Conservation (phyloP, 1,140 invertebrate genomes). For the Drosophila mayri region DNA sequence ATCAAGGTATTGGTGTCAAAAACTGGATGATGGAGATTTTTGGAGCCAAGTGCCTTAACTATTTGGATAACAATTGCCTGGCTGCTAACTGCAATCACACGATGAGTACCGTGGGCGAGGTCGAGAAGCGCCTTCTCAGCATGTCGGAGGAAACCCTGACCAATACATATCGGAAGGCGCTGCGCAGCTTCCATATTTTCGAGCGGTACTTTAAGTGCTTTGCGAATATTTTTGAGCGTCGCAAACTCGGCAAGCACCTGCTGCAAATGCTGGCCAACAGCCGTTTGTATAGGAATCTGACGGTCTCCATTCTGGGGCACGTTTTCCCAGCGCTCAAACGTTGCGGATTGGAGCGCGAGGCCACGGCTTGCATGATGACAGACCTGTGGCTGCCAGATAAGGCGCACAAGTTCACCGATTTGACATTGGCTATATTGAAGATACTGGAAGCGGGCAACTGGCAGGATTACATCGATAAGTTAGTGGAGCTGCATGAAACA, state of each 20-base stretch:
- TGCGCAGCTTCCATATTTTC: slow-evolving; percentile 23
- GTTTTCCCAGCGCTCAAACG: slow-evolving; percentile 19
- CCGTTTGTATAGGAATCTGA: slow-evolving; percentile 15
- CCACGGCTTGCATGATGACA: slow-evolving; percentile 29
- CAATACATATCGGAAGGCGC: slow-evolving; percentile 5
- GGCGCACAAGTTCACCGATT: background rate
- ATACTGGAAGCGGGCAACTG: slow-evolving; percentile 43
- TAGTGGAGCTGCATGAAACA: slow-evolving; percentile 13
- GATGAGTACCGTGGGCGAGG: slow-evolving; percentile 10
- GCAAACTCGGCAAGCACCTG: slow-evolving; percentile 19
- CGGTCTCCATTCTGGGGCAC: background rate
- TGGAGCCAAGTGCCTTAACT: slow-evolving; percentile 48
- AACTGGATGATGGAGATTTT: slow-evolving; percentile 10
- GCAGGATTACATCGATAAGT: slow-evolving; percentile 29
- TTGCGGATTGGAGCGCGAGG: slow-evolving; percentile 8
- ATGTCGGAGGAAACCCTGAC: slow-evolving; percentile 11
- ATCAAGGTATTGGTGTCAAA: background rate
- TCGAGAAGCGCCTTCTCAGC: slow-evolving; percentile 14
- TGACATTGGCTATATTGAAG: slow-evolving; percentile 7
- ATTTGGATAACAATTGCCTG: slow-evolving; percentile 23
- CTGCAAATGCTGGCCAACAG: slow-evolving; percentile 47
- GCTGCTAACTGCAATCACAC: slow-evolving; percentile 41
- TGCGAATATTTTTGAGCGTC: slow-evolving; percentile 36
- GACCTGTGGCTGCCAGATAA: slow-evolving; percentile 44
- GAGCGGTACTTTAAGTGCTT: slow-evolving; percentile 30